These are phyloP conservation scores for Octopus sinensis DNA, from an alignment of 1,140 invertebrate species.

Conservation along the genomic window DNA sequence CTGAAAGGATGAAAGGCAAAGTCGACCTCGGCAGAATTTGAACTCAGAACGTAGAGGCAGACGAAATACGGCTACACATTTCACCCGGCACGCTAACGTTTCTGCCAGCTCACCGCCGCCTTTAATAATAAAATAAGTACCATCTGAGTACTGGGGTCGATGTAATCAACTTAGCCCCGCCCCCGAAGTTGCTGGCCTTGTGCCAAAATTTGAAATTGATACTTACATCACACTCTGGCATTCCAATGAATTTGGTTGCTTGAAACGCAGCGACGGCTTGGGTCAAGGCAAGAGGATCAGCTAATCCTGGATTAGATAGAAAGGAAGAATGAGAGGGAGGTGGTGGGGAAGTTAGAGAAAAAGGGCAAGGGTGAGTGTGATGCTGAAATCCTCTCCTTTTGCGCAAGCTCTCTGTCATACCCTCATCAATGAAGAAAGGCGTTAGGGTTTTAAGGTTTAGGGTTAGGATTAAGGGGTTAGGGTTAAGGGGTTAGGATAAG, in stretches of 20 bases:
- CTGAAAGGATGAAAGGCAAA: no score
- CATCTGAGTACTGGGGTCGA: no score
- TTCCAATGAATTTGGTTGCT: slow-evolving; percentile 76
- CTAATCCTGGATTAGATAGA: slow-evolving; percentile 48
- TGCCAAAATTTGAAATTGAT: no score
- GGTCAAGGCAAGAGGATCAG: slow-evolving; percentile 62
- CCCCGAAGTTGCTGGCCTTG: no score
- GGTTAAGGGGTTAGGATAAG: background rate
- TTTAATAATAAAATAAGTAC: no score
- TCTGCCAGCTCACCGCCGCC: no score
- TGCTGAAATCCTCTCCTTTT: background rate
- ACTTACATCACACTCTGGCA: slow-evolving; percentile 73
- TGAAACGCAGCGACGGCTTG: slow-evolving; percentile 73
- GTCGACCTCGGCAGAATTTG: no score
- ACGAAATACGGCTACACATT: no score
- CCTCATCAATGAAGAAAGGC: background rate
- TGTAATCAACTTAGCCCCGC: no score
- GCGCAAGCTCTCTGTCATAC: background rate
- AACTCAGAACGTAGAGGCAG: no score
- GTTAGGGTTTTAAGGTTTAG: background rate
- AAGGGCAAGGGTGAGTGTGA: background rate
- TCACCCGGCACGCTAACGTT: no score
- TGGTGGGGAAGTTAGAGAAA: background rate
- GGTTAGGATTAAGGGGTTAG: background rate
- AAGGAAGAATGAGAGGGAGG: background rate